Evolutionary conservation across 2,113 vertebrate species (phyloP).

Genomic region (Xiphias gladius): DNA sequence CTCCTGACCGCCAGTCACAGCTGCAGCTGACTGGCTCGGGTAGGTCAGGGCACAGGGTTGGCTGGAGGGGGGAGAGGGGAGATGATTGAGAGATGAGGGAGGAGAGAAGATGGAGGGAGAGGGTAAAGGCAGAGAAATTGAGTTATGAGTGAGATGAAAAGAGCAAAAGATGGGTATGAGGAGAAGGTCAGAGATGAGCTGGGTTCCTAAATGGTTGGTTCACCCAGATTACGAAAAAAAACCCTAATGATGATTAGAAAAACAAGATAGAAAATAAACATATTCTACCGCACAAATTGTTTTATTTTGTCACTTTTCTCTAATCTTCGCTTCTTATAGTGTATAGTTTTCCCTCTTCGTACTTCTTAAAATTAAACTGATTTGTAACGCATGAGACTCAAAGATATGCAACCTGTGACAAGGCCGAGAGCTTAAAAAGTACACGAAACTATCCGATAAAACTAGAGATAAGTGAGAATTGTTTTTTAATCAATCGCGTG

Average conservation of each 20-base stretch:
- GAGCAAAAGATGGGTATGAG: neutral
- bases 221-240: too few relatives aligned
- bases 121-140: slow-evolving; percentile 5
- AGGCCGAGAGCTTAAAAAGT: neutral
- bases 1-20: slow-evolving; percentile 81
- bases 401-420: neutral
- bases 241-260: too few relatives aligned
- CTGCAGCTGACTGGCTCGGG: slow-evolving; percentile 73
- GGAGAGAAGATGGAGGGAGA: slow-evolving; percentile 44
- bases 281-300: too few relatives aligned
- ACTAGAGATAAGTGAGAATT: neutral
- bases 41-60: slow-evolving; percentile 61
- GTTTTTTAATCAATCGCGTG: neutral
- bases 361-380: neutral
- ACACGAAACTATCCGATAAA: neutral
- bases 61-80: slow-evolving; percentile 35
- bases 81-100: slow-evolving; percentile 65
- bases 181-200: neutral
- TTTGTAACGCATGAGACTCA: neutral
- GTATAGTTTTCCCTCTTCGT: neutral
- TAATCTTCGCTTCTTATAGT: too few relatives aligned
- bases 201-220: neutral
- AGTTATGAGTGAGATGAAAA: slow-evolving; percentile 28
- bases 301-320: too few relatives aligned
- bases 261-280: too few relatives aligned